These are phyloP conservation scores for Calameuta pallipes DNA, from an alignment of 2,888 invertebrate genomes.

Conservation along the genomic window DNA sequence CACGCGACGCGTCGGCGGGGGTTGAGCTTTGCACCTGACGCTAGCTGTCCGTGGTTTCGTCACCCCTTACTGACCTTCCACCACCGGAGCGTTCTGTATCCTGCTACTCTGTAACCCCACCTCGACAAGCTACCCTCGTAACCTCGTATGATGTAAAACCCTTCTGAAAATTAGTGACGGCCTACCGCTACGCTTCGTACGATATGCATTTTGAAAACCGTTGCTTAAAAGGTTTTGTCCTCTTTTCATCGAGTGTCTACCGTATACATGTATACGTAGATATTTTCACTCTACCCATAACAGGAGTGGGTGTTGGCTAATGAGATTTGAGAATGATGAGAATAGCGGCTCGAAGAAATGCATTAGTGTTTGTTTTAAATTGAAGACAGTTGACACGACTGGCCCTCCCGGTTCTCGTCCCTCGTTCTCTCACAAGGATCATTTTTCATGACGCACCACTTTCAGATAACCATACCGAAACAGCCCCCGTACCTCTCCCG, in stretches of 20 bases:
- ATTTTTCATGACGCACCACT: constrained; percentile 53
- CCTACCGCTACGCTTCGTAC: not conserved
- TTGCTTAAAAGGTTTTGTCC: not conserved
- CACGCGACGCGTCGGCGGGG: constrained; percentile 49
- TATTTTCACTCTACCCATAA: not conserved
- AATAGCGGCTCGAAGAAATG: constrained; percentile 15
- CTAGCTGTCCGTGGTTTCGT: constrained; percentile 51
- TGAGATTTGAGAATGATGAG: not conserved
- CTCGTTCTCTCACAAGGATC: constrained; percentile 56
- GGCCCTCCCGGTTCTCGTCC: constrained; percentile 34
- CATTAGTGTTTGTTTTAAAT: constrained; percentile 49
- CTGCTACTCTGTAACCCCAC: not conserved
- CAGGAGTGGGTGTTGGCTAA: not conserved
- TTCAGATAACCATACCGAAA: constrained; percentile 44
- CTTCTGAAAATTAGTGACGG: not conserved
- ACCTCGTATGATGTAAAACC: not conserved
- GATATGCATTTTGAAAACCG: not conserved
- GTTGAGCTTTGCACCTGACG: constrained; percentile 54
- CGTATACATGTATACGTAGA: too few relatives aligned
- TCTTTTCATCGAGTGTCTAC: not conserved
- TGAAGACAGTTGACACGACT: constrained; percentile 37
- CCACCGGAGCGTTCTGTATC: not conserved
- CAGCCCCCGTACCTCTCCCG: constrained; percentile 17
- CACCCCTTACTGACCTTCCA: constrained; percentile 19
- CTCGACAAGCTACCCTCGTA: not conserved